Evolutionary conservation across 1,140 invertebrate genomes (phyloP), one percentile per base, ranked within the genome.

Genomic region (Anadara kagoshimensis): DNA sequence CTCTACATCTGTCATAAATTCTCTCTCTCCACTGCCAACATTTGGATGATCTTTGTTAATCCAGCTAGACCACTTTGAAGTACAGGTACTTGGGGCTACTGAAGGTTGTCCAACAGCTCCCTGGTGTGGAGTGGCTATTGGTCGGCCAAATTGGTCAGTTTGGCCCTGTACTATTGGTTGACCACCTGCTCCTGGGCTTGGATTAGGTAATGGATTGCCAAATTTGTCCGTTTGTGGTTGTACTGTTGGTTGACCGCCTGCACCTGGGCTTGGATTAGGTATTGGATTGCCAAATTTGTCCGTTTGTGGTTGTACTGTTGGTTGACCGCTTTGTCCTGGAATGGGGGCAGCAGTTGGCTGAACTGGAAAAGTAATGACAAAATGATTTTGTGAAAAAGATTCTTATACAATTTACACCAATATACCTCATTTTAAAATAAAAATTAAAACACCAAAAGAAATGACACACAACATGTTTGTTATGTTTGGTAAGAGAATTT

Each of bases 21-120:
- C 76, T 16, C 80, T 73, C 3, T 76, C 75, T 18, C 72, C 77
- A 5, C 70, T 72, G 26, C 75, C 78, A 58, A 44, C 69, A 11
- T 61, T 26, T 26, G 81, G 81, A 18, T 57, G 79, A 54, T 84
- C 78, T 26, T 64, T 61, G 47, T 75, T 69, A 2, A 75, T 69
- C 73, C 73, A 75, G 16, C 63, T 14, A 0, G 73, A 69, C 73
- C 73, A 75, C 14, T 62, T 61, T 11, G 26, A 20, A n/a, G 44
- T 54, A 58, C 73, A 75, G 2, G 53, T 43, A n/a, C 29, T 59
- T 29, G 73, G 43, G 4, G 58, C 44, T 11, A 64, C 43, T 16
- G 69, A 41, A 24, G 59, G 18, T 0, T 43, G n/a, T n/a, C 16
- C 14, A 22, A 12, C n/a, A 8, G 20, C 18, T 18, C 22, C 36